Conservation (phyloP, 1,140 invertebrate genomes). For the Gonatopus flavifemur region DNA sequence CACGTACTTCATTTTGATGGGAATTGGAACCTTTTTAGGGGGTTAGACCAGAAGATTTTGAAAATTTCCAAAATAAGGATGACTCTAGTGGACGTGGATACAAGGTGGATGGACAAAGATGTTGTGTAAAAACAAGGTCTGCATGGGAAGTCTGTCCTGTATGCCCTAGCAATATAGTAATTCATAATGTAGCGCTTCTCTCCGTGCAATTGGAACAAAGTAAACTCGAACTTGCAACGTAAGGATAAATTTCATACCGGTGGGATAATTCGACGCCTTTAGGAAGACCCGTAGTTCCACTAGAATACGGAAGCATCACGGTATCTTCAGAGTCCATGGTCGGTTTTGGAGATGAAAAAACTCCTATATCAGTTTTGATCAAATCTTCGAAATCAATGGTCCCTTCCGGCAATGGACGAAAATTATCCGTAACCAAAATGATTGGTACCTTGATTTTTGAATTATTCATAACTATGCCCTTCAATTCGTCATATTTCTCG, state of each 20-base stretch:
- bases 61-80: too few relatives aligned
- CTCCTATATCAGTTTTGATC: conserved; percentile 17
- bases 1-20: too few relatives aligned
- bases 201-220: too few relatives aligned
- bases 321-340: conserved; percentile 53
- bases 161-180: too few relatives aligned
- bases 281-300: conserved; percentile 87
- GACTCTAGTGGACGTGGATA: too few relatives aligned
- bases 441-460: conserved; percentile 59
- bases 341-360: conserved; percentile 46
- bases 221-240: too few relatives aligned
- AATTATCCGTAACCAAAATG: conserved; percentile 54
- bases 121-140: too few relatives aligned
- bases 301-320: conserved; percentile 69
- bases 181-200: too few relatives aligned
- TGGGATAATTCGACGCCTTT: conserved; percentile 86
- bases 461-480: conserved; percentile 49
- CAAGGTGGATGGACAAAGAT: too few relatives aligned
- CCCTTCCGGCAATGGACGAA: conserved; percentile 51
- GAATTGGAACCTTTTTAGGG: too few relatives aligned
- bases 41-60: too few relatives aligned
- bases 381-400: conserved; percentile 59
- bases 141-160: too few relatives aligned
- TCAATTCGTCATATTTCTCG: conserved; percentile 52
- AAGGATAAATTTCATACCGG: conserved; percentile 26